A percentile compares a stretch with the other conserved stretches of the same genome.
These are phyloP conservation scores for Bombus difficillimus DNA, from an alignment of 1,140 invertebrate genomes.

Conservation along the genomic window DNA sequence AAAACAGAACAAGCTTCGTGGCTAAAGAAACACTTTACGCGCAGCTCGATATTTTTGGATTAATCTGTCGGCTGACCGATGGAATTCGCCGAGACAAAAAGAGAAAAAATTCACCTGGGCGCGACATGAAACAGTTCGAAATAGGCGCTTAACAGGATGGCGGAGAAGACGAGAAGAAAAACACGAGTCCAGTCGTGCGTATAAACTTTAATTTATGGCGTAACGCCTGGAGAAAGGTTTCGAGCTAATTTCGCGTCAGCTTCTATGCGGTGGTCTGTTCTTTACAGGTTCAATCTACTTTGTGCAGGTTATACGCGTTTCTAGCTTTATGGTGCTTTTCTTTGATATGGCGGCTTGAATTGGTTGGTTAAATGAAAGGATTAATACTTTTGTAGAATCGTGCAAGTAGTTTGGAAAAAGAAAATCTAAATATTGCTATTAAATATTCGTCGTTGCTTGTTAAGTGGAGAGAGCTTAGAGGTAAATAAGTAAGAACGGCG, in stretches of 20 bases:
- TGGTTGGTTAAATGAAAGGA: neutral
- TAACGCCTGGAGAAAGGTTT: slow-evolving; percentile 75
- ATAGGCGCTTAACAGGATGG: neutral
- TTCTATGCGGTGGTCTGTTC: slow-evolving; percentile 2
- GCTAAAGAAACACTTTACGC: slow-evolving; percentile 20
- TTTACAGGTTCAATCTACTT: slow-evolving; percentile 29
- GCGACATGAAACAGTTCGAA: slow-evolving; percentile 23
- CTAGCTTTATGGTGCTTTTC: neutral
- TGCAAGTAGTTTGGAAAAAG: neutral
- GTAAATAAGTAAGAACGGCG: too few relatives aligned
- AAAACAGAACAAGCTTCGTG: neutral
- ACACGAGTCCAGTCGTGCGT: slow-evolving; percentile 39
- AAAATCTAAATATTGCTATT: too few relatives aligned
- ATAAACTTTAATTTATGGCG: slow-evolving; percentile 77
- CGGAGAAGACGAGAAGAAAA: neutral
- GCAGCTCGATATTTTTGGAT: slow-evolving; percentile 65
- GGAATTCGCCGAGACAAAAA: neutral
- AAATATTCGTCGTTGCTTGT: too few relatives aligned
- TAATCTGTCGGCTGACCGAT: slow-evolving; percentile 44
- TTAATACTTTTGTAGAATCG: neutral
- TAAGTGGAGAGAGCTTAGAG: too few relatives aligned
- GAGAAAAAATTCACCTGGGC: slow-evolving; percentile 41
- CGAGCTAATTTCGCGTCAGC: slow-evolving; percentile 74
- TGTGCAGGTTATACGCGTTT: neutral
- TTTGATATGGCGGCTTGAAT: neutral